Percentiles rank a stretch among this genome's conserved stretches.
Evolutionary conservation across 2,113 vertebrate species (phyloP).

Genomic region (Diadophis punctatus): DNA sequence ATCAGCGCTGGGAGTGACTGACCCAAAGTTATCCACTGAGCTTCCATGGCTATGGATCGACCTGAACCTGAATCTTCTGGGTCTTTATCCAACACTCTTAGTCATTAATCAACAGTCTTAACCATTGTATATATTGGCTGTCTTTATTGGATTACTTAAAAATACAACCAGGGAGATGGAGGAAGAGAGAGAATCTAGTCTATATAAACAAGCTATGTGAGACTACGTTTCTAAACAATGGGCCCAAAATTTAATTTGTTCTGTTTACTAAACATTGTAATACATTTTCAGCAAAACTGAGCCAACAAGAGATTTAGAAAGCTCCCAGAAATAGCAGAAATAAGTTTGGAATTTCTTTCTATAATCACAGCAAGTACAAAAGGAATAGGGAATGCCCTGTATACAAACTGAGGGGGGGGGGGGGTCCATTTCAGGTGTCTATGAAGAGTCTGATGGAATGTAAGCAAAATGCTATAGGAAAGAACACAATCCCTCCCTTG

Average conservation of each 20-base stretch:
- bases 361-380: neutral
- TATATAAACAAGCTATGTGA: neutral
- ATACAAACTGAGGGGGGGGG: neutral
- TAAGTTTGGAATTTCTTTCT: neutral
- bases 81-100: neutral
- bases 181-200: neutral
- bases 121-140: neutral
- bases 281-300: neutral
- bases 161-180: neutral
- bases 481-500: neutral
- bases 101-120: neutral
- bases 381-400: neutral
- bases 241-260: neutral
- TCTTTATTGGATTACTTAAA: neutral
- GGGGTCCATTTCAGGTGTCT: neutral
- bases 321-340: neutral
- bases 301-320: neutral
- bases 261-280: neutral
- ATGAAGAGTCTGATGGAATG: neutral
- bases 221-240: neutral
- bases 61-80: neutral
- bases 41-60: neutral
- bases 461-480: neutral
- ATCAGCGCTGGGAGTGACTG: neutral
- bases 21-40: neutral